Evolutionary conservation across 35 echinoderm and acorn worm species (phyloP).

Genomic region (Diadema setosum): DNA sequence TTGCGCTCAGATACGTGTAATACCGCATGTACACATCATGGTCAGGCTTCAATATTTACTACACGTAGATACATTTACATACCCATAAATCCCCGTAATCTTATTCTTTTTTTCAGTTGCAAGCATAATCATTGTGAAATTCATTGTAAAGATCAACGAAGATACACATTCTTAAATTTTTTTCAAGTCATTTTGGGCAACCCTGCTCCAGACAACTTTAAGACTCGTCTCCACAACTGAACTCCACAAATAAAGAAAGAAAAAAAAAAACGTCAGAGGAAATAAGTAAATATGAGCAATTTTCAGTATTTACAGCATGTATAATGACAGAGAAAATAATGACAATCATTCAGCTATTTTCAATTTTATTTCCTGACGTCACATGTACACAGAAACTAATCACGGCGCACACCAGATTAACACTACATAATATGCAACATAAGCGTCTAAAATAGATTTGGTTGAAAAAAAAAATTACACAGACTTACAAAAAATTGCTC

Average conservation of each 20-base stretch:
- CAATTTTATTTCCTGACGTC: background rate
- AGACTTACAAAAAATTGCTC: too few species aligned
- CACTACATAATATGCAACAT: background rate
- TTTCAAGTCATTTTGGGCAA: background rate
- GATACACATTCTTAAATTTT: background rate
- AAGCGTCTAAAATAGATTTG: background rate
- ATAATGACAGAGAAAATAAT: background rate
- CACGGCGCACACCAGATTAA: background rate
- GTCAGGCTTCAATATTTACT: too few species aligned
- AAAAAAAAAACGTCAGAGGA: too few species aligned
- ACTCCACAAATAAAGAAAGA: too few species aligned
- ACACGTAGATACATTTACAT: too few species aligned
- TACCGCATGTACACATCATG: too few species aligned
- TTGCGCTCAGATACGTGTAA: too few species aligned
- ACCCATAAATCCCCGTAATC: too few species aligned
- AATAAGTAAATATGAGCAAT: background rate
- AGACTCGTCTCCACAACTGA: background rate
- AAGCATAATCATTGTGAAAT: too few species aligned
- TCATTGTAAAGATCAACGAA: background rate
- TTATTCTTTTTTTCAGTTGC: too few species aligned
- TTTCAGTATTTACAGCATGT: background rate
- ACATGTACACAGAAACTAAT: background rate
- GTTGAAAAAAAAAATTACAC: too few species aligned
- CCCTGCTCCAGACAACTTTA: background rate
- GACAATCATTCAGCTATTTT: background rate